Conservation (phyloP, 2,113 vertebrate species). For the Neoarius graeffei region DNA sequence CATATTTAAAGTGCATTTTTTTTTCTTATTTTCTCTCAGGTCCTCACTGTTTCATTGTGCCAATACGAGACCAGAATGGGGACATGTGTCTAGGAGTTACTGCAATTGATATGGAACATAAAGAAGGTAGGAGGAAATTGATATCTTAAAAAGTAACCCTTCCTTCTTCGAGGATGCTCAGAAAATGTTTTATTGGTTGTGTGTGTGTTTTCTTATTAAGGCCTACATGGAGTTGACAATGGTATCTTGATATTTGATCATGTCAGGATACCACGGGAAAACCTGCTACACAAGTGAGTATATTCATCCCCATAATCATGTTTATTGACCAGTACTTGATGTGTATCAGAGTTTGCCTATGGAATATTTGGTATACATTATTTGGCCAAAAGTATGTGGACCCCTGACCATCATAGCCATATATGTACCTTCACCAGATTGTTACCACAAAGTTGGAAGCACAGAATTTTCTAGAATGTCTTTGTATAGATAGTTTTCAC, state of each 20-base stretch:
- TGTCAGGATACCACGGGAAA: constrained; percentile 68
- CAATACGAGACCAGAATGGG: constrained; percentile 50
- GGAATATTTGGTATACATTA: neutral
- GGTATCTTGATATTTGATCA: constrained; percentile 69
- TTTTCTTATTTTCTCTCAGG: constrained; percentile 50
- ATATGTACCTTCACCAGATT: neutral
- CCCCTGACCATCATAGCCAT: neutral
- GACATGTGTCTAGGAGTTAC: constrained; percentile 59
- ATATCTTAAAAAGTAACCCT: constrained; percentile 20
- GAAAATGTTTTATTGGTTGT: neutral
- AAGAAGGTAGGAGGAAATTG: constrained; percentile 57
- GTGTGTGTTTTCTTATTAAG: constrained; percentile 45
- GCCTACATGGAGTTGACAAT: constrained; percentile 70
- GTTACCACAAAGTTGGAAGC: neutral
- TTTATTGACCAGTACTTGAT: neutral
- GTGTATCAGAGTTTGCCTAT: neutral
- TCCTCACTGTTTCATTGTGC: constrained; percentile 71
- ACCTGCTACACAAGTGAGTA: constrained; percentile 68
- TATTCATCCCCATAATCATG: neutral
- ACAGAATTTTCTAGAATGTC: too few species aligned
- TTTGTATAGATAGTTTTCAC: too few species aligned
- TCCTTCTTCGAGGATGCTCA: neutral
- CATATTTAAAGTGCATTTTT: neutral
- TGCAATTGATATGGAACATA: constrained; percentile 61
- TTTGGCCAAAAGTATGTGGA: neutral